These are phyloP conservation scores for Cydia splendana DNA, from an alignment of 1,140 invertebrate species.

Conservation along the genomic window DNA sequence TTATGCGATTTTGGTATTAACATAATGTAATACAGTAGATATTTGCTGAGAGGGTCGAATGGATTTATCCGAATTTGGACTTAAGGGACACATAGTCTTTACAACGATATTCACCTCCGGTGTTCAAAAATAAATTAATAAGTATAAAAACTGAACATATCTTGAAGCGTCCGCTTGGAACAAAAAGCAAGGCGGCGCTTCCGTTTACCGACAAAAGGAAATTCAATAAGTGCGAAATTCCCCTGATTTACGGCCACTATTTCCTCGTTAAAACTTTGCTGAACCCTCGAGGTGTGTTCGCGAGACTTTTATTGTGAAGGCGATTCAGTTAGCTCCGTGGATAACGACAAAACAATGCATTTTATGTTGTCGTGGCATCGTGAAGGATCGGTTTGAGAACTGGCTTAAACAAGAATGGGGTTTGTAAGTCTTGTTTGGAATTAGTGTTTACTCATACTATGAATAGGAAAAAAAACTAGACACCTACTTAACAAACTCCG, in stretches of 20 bases:
- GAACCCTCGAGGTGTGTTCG: slow-evolving; percentile 60
- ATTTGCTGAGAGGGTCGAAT: no score
- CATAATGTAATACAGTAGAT: no score
- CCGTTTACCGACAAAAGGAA: slow-evolving; percentile 63
- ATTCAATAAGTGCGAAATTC: slow-evolving; percentile 37
- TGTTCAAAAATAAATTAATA: no score
- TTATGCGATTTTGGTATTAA: no score
- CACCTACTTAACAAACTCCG: no score
- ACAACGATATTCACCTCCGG: no score
- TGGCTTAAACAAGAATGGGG: background rate
- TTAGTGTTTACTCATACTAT: background rate
- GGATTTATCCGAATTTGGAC: no score
- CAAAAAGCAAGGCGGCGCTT: slow-evolving; percentile 64
- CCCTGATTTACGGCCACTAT: slow-evolving; percentile 36
- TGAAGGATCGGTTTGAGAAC: background rate
- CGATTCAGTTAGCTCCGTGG: slow-evolving; percentile 34
- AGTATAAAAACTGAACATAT: slow-evolving; percentile 52
- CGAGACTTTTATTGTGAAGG: slow-evolving; percentile 51
- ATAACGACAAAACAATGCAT: slow-evolving; percentile 34
- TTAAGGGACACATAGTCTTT: no score
- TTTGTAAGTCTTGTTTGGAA: background rate
- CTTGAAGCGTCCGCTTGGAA: slow-evolving; percentile 56
- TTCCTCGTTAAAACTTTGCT: slow-evolving; percentile 47
- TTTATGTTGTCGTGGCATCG: slow-evolving; percentile 19
- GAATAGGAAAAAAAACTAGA: no score